Conservation (phyloP, 2,113 vertebrate species). For the Pelecanus crispus region DNA sequence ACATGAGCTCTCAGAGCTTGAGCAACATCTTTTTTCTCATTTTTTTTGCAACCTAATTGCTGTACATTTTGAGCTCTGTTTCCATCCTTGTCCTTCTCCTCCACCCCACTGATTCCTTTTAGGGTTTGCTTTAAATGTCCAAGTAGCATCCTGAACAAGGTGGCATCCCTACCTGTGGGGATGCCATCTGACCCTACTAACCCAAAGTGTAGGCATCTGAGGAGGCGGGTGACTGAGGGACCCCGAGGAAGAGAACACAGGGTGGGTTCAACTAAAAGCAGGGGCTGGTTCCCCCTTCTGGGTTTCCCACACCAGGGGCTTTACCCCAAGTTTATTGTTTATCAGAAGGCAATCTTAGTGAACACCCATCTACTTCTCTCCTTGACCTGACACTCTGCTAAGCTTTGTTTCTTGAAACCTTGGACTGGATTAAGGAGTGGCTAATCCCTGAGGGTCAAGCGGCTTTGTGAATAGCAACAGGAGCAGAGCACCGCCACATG, state of each 20-base stretch:
- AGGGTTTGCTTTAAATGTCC: not conserved
- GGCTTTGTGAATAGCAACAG: not conserved
- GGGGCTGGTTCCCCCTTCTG: not conserved
- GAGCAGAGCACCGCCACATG: not conserved
- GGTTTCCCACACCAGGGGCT: not conserved
- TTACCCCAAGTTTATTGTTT: too few relatives aligned
- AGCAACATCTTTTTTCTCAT: too few relatives aligned
- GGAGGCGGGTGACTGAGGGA: not conserved
- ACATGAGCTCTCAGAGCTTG: not conserved
- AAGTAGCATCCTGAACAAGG: too few relatives aligned
- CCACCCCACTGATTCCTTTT: not conserved
- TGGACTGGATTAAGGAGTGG: not conserved
- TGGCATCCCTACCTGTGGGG: not conserved
- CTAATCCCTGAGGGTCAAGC: not conserved
- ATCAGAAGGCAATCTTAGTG: not conserved
- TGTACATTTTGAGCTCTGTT: not conserved
- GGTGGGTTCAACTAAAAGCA: not conserved
- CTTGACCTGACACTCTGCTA: not conserved
- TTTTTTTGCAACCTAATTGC: not conserved
- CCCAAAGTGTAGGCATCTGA: not conserved
- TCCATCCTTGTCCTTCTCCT: not conserved
- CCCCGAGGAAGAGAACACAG: not conserved
- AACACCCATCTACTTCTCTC: not conserved
- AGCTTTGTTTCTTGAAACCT: not conserved
- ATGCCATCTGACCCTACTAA: not conserved